phyloP scores from a whole-genome alignment of 2,113 vertebrate species.

The Chaetodon auriga region DNA sequence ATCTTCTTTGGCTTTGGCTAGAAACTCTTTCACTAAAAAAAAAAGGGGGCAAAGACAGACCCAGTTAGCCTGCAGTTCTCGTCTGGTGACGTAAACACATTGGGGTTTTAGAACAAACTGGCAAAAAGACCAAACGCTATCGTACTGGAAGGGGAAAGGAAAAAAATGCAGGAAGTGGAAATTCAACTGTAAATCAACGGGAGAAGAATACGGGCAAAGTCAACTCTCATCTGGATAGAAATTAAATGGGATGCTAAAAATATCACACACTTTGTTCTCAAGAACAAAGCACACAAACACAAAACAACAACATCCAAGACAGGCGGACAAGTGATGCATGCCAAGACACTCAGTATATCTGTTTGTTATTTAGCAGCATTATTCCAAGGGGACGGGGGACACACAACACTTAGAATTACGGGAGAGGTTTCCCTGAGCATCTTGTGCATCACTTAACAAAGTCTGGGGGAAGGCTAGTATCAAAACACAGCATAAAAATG shows the following conservation, averaged over 20 bases:
- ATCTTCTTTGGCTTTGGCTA: slow-evolving; percentile 99
- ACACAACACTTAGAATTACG: slow-evolving; percentile 51
- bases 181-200: slow-evolving; percentile 34
- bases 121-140: slow-evolving; percentile 51
- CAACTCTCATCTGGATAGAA: slow-evolving; percentile 79
- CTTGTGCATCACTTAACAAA: slow-evolving; percentile 80
- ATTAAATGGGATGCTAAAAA: slow-evolving; percentile 28
- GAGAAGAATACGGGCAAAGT: slow-evolving; percentile 40
- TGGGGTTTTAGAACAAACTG: slow-evolving; percentile 36
- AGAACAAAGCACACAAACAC: slow-evolving; percentile 66
- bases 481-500: slow-evolving; percentile 77
- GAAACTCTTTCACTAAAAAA: slow-evolving; percentile 97
- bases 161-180: slow-evolving; percentile 24
- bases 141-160: slow-evolving; percentile 28
- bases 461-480: slow-evolving; percentile 76
- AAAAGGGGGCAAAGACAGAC: slow-evolving; percentile 22
- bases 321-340: slow-evolving; percentile 85
- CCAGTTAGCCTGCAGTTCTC: slow-evolving; percentile 7
- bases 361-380: slow-evolving; percentile 52
- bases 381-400: slow-evolving; percentile 29
- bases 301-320: slow-evolving; percentile 75
- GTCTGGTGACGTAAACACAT: slow-evolving; percentile 14
- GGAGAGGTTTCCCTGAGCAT: slow-evolving; percentile 51
- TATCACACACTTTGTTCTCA: slow-evolving; percentile 38
- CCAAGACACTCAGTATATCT: slow-evolving; percentile 61